Base-by-base conservation (phyloP, 2,797 vertebrate genomes). In the Spatula versicolor region DNA sequence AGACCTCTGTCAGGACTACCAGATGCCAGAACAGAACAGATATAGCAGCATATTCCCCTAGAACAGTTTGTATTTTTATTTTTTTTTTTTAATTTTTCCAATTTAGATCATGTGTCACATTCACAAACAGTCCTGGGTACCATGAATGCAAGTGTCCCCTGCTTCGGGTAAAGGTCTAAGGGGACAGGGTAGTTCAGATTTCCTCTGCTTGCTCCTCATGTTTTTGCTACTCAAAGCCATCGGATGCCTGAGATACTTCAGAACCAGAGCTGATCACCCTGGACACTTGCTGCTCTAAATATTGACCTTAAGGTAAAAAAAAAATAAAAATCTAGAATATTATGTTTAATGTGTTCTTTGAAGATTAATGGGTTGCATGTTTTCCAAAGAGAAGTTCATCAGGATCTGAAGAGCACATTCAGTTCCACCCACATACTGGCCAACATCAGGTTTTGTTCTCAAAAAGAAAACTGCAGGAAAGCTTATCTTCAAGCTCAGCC, bases 211-310 rank as follows among this genome's bases (percentile, higher is more conserved):
- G n/a, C 7, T 84, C 85, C 60, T 58, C 26, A 35, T 66, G 62
- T 20, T 35, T 6, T 16, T 84, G 23, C 11, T 23, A 46, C 11
- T 82, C 26, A 88, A 90, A 86, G 13, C 8, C 37, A 46, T 5
- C 13, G n/a, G n/a, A 74, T 35, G 6, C 9, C 52, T 0, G 0
- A 63, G 48, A 74, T 18, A 62, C 10, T 45, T 39, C 21, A 81
- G 58, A 92, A 73, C 13, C 31, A 88, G 11, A 62, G n/a, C 2
- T 68, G 26, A 59, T 50, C 28, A 74, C 3, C n/a, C 68, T 74
- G 85, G 39, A 48, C 39, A 86, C 5, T 67, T 78, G 6, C 30
- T 68, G 22, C n/a, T 64, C 3, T 41, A 78, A 72, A 25, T 37
- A 39, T 3, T 88, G 31, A 67, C 5, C 19, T 84, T 43, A 84